Base-by-base conservation (phyloP, 2,113 vertebrate genomes). In the Oryzias javanicus region DNA sequence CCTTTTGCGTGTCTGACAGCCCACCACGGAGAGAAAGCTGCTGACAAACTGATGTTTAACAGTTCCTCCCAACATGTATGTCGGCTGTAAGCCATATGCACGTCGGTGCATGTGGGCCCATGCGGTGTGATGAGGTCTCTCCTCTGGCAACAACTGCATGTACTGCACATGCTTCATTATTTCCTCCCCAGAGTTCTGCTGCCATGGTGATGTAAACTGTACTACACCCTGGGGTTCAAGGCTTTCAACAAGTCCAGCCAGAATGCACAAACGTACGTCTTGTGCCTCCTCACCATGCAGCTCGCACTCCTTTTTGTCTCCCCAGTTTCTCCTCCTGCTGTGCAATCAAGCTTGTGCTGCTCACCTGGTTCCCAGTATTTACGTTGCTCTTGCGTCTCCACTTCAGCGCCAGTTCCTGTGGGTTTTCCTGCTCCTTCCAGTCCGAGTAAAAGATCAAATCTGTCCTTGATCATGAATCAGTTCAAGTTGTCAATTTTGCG, bases 1-100 rank as follows among this genome's bases (percentile, higher is more conserved):
- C 47, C 57, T 67, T 1, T 44, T 61, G 72, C 56, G 27, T 73
- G 73, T 74, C 49, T 80, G 72, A 82, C 71, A 77, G 74, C 63
- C 67, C 70, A 66, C 66, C 19, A 1, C 62, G 67, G 66, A 62
- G 64, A 53, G 64, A 55, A 65, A 72, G 75, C 53, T 64, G 71
- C 81, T 81, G 79, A 85, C 64, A 60, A 27, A 35, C 72, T 47
- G 62, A 77, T 71, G 73, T 57, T 72, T 72, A 20, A 61, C 48
- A 20, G 54, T 55, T 65, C 73, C 69, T 65, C 49, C 40, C 69
- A 46, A 29, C 72, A 72, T 65, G 55, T 49, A 35, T 76, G 55
- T 74, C 41, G 59, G 76, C 75, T 65, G 44, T 65, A 67, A 67
- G 66, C 47, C 51, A 27, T 49, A 49, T 25, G 29, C 64, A 50